phyloP scores from a whole-genome alignment of 2,797 vertebrate species.

The Hemibagrus guttatus region DNA sequence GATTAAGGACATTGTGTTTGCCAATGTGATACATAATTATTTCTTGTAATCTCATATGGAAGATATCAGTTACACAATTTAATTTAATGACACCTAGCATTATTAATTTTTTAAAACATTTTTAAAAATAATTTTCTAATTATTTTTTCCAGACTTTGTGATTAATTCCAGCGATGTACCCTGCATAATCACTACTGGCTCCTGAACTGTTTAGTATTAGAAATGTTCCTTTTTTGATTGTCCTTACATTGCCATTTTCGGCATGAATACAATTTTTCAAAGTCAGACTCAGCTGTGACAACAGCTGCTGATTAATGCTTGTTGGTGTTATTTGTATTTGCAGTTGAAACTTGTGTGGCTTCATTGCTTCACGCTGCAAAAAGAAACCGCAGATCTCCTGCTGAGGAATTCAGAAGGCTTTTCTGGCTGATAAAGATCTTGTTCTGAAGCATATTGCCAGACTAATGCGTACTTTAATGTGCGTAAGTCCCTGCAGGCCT shows the following conservation, averaged over 20 bases:
- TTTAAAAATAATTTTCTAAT: no score
- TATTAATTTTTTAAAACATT: not conserved
- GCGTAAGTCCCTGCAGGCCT: conserved; percentile 67
- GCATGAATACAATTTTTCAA: conserved; percentile 21
- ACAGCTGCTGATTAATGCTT: conserved; percentile 13
- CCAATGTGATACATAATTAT: not conserved
- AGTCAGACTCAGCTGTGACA: conserved; percentile 3
- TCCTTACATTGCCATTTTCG: conserved; percentile 12
- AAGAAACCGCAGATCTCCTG: conserved; percentile 37
- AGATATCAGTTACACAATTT: not conserved
- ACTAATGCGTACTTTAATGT: conserved; percentile 65
- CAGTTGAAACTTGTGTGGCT: conserved; percentile 22
- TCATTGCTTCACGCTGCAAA: conserved; percentile 39
- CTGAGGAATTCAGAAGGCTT: conserved; percentile 53
- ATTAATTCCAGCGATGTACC: not conserved
- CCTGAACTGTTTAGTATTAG: not conserved
- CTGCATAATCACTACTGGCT: conserved; percentile 16
- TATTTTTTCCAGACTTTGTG: not conserved
- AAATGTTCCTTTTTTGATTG: not conserved
- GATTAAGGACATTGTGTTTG: not conserved
- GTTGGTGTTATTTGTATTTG: conserved; percentile 23
- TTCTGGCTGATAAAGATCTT: conserved; percentile 68
- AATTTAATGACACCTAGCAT: conserved; percentile 21
- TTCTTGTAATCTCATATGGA: conserved; percentile 8
- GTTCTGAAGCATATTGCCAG: conserved; percentile 66